Evolutionary conservation across 2,113 vertebrate species (phyloP).

Genomic region (Eulemur macaco): DNA sequence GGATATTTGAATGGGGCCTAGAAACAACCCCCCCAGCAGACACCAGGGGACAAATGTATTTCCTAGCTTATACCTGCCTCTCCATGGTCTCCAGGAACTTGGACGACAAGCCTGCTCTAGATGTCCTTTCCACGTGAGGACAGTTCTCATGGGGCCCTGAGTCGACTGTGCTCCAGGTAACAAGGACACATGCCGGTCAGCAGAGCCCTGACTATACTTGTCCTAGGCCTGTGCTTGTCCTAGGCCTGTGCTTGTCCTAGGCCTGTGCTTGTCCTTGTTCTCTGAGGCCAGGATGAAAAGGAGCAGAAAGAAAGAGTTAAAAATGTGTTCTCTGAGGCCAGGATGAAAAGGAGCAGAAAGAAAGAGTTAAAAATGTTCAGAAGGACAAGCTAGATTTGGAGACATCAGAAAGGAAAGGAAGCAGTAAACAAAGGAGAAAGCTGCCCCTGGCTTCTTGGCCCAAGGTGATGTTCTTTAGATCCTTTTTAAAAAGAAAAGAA

Average conservation of each 20-base stretch:
- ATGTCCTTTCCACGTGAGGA: neutral
- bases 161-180: neutral
- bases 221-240: neutral
- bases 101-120: neutral
- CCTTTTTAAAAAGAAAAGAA: slow-evolving; percentile 44
- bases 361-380: neutral
- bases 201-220: neutral
- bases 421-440: neutral
- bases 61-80: neutral
- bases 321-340: neutral
- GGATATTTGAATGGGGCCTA: neutral
- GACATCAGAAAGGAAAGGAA: neutral
- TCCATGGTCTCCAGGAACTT: neutral
- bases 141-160: neutral
- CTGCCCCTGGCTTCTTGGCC: neutral
- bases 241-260: neutral
- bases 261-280: neutral
- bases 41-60: neutral
- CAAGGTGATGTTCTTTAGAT: neutral
- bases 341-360: neutral
- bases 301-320: neutral
- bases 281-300: neutral
- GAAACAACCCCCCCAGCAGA: neutral
- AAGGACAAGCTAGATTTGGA: neutral
- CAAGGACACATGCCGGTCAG: fast-evolving